Evolutionary conservation across 2,888 invertebrate genomes (phyloP), one percentile per base, ranked within the genome.

Genomic region (Pachycephus smyrnensis): DNA sequence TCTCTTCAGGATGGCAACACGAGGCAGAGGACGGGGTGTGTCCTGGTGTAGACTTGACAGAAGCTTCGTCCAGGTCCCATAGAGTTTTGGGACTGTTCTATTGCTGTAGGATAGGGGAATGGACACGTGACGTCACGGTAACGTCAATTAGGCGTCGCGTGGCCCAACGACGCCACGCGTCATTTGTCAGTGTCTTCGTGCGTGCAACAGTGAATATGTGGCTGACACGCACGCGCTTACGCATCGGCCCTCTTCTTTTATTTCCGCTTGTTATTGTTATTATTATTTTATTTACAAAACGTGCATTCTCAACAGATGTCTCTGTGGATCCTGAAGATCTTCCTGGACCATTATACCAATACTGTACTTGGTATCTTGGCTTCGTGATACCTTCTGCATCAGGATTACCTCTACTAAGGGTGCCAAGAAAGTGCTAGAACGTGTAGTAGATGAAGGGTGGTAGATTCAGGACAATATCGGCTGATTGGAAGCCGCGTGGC

Each of bases 141-240:
- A 83, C 86, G 89, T 91, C 91, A 90, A 91, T 91, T 91, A 91
- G 90, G 85, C 87, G 90, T 89, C 90, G 88, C 91, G 91, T 90
- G 91, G 86, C 89, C 81, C 86, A 85, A 84, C 89, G 83, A 84
- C 87, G 88, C 83, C 88, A 88, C 89, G 90, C 89, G 91, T 89
- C 90, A 89, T 91, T 91, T 91, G 90, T 90, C 90, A 90, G 88
- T 86, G 75, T 71, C 73, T 76, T 68, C 23, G 68, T 30, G 33
- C n/a, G 32, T 33, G 74, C 36, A 36, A 30, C 15, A 30, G 36
- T 11, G 74, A 31, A 36, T 30, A 33, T 36, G 74, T 40, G 36
- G 32, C 36, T 33, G 74, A 32, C 74, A 74, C 74, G 74, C 74
- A 32, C 74, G 74, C 74, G 35, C 74, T 9, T 23, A 35, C 73